phyloP scores from a whole-genome alignment of 2,888 invertebrate genomes.

The Patella depressa region DNA sequence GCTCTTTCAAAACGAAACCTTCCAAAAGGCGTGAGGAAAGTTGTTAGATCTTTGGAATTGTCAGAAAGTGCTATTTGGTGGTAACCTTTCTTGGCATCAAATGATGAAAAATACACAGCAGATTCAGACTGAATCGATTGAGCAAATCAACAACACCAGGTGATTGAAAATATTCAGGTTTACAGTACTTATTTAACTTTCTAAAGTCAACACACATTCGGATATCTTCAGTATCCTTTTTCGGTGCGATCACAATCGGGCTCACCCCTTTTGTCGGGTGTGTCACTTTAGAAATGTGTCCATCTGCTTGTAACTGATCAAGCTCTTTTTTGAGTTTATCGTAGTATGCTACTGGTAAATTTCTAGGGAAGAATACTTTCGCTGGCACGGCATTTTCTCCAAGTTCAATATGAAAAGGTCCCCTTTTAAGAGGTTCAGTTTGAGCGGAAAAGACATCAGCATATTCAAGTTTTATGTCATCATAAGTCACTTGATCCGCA shows the following conservation, averaged over 20 bases:
- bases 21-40: not conserved
- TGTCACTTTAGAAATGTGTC: not conserved
- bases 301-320: not conserved
- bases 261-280: not conserved
- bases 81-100: not conserved
- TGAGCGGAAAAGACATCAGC: not conserved
- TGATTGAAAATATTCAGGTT: not conserved
- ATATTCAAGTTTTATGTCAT: not conserved
- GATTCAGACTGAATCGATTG: not conserved
- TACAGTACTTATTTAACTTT: not conserved
- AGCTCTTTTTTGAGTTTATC: not conserved
- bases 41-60: not conserved
- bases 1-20: not conserved
- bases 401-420: not conserved
- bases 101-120: not conserved
- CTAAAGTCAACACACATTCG: not conserved
- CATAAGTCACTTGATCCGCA: not conserved
- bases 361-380: not conserved
- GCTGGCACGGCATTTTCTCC: not conserved
- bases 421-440: not conserved
- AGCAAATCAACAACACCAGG: not conserved
- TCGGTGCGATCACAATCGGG: not conserved
- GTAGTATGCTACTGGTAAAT: not conserved
- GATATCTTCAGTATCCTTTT: not conserved
- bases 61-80: not conserved